phyloP scores from a whole-genome alignment of 2,797 vertebrate genomes.

The Clarias laeviceps region DNA sequence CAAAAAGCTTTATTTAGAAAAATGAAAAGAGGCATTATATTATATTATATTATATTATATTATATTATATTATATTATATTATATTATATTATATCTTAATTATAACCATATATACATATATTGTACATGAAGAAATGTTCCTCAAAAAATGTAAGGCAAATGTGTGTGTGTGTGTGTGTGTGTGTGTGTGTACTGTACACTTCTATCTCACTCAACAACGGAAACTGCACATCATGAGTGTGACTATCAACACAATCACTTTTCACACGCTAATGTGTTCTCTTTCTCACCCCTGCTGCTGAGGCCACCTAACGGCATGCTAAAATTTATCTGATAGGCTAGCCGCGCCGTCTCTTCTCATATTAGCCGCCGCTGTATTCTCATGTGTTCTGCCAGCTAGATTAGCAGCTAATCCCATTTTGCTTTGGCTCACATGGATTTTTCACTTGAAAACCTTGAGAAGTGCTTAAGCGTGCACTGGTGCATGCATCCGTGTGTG shows the following conservation, averaged over 20 bases:
- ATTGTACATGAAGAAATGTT: not conserved
- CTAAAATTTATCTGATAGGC: constrained; percentile 41
- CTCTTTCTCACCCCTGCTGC: constrained; percentile 34
- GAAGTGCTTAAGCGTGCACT: constrained; percentile 29
- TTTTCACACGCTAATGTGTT: constrained; percentile 29
- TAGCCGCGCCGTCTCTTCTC: constrained; percentile 30
- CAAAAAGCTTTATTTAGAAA: not conserved
- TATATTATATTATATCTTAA: not conserved
- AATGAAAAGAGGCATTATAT: not conserved
- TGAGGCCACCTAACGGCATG: constrained; percentile 39
- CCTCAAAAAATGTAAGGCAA: not conserved
- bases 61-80: not conserved
- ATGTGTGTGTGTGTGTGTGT: not conserved
- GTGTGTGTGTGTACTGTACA: constrained; percentile 44
- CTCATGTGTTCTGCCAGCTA: constrained; percentile 45
- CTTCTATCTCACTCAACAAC: constrained; percentile 21
- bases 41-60: not conserved
- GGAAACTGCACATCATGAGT: constrained; percentile 50
- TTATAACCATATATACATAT: too few species aligned
- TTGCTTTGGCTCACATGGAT: constrained; percentile 41
- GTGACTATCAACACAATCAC: constrained; percentile 53
- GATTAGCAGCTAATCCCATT: constrained; percentile 47
- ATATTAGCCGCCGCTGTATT: constrained; percentile 29
- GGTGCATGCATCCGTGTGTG: constrained; percentile 13
- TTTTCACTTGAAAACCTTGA: constrained; percentile 34